Conservation (phyloP, 2,797 vertebrate species). For the Molossus molossus region DNA sequence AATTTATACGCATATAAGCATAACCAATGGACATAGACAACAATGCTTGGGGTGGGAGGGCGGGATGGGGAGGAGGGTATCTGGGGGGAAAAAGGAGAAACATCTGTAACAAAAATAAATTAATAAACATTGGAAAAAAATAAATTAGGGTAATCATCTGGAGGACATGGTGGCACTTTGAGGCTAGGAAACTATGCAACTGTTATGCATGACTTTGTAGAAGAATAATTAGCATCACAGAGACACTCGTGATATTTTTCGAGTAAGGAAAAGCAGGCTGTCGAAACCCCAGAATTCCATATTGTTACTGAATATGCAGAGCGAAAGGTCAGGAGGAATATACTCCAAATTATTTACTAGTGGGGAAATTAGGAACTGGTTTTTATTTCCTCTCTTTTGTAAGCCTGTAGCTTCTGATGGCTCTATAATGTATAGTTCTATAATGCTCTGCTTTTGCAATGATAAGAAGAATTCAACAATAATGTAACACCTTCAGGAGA, state of each 20-base stretch:
- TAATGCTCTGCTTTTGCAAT: not conserved
- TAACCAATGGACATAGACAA: no score
- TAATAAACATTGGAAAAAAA: not conserved
- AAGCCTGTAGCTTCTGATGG: not conserved
- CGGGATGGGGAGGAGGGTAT: no score
- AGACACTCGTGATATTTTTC: not conserved
- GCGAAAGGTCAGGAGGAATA: slow-evolving; percentile 3
- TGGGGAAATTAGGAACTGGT: not conserved
- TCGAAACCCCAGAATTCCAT: not conserved
- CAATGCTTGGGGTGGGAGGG: no score
- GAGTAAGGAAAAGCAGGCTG: not conserved
- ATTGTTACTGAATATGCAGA: not conserved
- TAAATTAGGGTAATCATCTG: not conserved
- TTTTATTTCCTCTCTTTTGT: not conserved
- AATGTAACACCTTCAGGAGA: not conserved
- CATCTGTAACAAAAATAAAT: no score
- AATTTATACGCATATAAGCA: no score
- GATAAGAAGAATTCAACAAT: not conserved
- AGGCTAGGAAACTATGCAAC: not conserved
- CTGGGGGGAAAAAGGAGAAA: no score
- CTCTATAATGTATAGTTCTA: not conserved
- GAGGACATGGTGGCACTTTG: not conserved
- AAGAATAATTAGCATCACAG: not conserved
- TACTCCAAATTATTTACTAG: not conserved
- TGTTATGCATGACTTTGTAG: not conserved